Conservation (phyloP, 1,140 invertebrate species). For the Aphelenchoides besseyi region DNA sequence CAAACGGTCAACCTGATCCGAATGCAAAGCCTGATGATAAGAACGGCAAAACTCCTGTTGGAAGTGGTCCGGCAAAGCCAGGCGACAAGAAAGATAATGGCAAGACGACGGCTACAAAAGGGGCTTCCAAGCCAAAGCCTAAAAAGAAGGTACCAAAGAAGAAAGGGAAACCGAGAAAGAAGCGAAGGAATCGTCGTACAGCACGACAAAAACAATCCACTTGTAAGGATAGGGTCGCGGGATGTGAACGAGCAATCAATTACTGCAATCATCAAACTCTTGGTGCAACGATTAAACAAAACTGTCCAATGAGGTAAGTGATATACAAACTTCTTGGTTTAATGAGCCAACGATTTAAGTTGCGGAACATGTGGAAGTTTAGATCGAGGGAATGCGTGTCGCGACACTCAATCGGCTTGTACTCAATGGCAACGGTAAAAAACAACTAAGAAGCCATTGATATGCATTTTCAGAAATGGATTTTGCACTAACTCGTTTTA, state of each 20-base stretch:
- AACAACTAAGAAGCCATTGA: not conserved
- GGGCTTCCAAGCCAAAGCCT: not conserved
- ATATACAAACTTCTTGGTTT: too few relatives aligned
- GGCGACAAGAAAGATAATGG: not conserved
- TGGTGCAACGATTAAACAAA: not conserved
- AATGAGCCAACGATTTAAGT: too few relatives aligned
- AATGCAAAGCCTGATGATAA: too few relatives aligned
- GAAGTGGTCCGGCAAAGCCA: too few relatives aligned
- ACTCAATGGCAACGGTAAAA: not conserved
- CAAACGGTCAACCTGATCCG: too few relatives aligned
- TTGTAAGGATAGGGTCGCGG: too few relatives aligned
- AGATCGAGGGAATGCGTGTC: not conserved
- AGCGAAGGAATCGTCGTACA: too few relatives aligned
- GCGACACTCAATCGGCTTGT: not conserved
- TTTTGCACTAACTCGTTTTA: not conserved
- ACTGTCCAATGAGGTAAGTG: not conserved
- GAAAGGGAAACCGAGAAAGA: not conserved
- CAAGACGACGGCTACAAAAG: not conserved
- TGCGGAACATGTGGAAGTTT: not conserved
- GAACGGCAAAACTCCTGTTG: too few relatives aligned
- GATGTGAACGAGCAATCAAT: not conserved
- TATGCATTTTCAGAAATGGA: not conserved
- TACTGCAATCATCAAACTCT: not conserved
- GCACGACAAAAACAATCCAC: too few relatives aligned
- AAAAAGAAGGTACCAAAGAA: not conserved